These are phyloP conservation scores for Dendroctonus ponderosae DNA, from an alignment of 1,140 invertebrate species.

Conservation along the genomic window DNA sequence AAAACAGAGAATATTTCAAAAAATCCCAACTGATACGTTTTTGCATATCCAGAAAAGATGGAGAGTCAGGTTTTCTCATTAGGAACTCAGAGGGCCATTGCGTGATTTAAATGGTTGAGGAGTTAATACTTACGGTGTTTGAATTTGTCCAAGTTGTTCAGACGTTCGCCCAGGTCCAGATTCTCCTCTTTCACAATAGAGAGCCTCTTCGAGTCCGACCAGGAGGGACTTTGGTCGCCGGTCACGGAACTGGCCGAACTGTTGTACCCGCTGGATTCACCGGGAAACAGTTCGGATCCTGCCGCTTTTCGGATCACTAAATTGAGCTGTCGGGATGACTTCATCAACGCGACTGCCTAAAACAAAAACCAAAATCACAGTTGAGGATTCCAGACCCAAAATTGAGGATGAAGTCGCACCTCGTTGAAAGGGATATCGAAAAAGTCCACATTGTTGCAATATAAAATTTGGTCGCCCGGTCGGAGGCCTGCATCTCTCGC, in stretches of 20 bases:
- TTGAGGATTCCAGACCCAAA: conserved; percentile 18
- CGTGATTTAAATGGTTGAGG: too few species aligned
- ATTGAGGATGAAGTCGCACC: conserved; percentile 49
- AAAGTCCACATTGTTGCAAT: conserved; percentile 83
- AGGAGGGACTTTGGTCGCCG: conserved; percentile 67
- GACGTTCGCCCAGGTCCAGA: conserved; percentile 54
- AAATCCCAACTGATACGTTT: neutral
- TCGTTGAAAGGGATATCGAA: conserved; percentile 76
- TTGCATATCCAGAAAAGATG: neutral
- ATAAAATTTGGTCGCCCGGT: conserved; percentile 88
- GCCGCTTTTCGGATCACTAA: conserved; percentile 70
- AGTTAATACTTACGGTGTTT: conserved; percentile 27
- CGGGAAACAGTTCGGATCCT: conserved; percentile 72
- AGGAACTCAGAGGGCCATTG: neutral
- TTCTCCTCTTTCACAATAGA: conserved; percentile 69
- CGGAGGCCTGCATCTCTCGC: conserved; percentile 82
- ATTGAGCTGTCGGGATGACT: conserved; percentile 70
- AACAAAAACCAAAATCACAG: conserved; percentile 1
- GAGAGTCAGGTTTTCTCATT: too few species aligned
- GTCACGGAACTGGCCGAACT: conserved; percentile 75
- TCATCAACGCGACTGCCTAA: conserved; percentile 74
- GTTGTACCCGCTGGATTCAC: conserved; percentile 77
- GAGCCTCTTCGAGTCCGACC: conserved; percentile 61
- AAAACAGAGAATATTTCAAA: neutral
- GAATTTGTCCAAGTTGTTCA: conserved; percentile 40